phyloP scores from a whole-genome alignment of 2,888 invertebrate species.

The Papilio elwesi region DNA sequence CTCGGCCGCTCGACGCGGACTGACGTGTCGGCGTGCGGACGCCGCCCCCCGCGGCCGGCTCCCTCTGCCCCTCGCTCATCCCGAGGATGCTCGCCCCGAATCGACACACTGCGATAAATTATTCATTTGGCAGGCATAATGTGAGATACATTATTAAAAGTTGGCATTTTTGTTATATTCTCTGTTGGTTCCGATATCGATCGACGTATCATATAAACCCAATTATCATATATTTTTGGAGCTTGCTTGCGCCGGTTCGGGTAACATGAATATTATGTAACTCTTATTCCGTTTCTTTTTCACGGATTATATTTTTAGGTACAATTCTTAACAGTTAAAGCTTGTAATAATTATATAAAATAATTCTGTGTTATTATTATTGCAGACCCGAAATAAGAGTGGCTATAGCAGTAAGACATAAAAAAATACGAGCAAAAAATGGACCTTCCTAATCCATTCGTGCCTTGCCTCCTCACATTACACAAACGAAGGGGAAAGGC shows the following conservation, averaged over 20 bases:
- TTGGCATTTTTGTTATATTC: conserved; percentile 79
- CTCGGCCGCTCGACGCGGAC: conserved; percentile 82
- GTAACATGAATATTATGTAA: conserved; percentile 8
- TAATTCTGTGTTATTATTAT: conserved; percentile 25
- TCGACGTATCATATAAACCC: conserved; percentile 43
- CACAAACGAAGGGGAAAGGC: conserved; percentile 85
- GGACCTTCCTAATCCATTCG: conserved; percentile 56
- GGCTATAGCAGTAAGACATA: conserved; percentile 23
- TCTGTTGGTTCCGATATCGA: conserved; percentile 63
- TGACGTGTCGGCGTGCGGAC: conserved; percentile 64
- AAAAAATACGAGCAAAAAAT: conserved; percentile 36
- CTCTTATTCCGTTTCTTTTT: neutral
- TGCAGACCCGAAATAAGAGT: conserved; percentile 21
- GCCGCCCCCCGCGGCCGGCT: conserved; percentile 50
- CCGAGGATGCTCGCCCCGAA: conserved; percentile 56
- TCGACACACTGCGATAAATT: conserved; percentile 81
- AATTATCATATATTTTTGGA: conserved; percentile 42
- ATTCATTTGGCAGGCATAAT: conserved; percentile 83
- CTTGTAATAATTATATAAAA: conserved; percentile 22
- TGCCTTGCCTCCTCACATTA: conserved; percentile 78
- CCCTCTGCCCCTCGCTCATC: conserved; percentile 47
- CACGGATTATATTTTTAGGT: neutral
- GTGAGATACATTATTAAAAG: conserved; percentile 84
- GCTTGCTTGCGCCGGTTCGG: conserved; percentile 22
- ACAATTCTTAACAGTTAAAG: conserved; percentile 22